Conservation (phyloP, 1,140 invertebrate species). For the Hyles vespertilio region DNA sequence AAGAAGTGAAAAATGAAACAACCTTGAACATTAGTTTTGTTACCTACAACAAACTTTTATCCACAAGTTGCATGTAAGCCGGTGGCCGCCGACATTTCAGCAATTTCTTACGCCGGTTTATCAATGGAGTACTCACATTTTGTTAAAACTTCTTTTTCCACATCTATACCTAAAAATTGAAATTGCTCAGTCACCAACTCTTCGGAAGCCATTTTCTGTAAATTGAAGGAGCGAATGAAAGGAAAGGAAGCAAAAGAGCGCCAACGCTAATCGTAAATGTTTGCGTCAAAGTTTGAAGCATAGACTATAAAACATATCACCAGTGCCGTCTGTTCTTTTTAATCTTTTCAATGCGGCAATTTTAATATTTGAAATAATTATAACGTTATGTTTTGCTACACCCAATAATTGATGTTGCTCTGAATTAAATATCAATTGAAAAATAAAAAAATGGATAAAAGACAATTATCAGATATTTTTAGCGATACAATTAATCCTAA, state of each 20-base stretch:
- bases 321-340: no score
- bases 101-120: constrained; percentile 4
- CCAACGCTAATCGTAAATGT: constrained; percentile 61
- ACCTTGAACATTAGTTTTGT: constrained; percentile 68
- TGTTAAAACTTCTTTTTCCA: constrained; percentile 56
- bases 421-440: no score
- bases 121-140: constrained; percentile 59
- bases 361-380: no score
- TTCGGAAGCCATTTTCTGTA: constrained; percentile 74
- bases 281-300: constrained; percentile 54
- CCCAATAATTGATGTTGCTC: no score
- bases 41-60: constrained; percentile 22
- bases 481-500: no score
- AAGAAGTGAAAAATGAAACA: constrained; percentile 60
- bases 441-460: no score
- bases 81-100: constrained; percentile 2
- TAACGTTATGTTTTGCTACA: no score
- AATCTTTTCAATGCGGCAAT: no score
- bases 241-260: constrained; percentile 66
- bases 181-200: constrained; percentile 75
- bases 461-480: no score
- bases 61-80: constrained; percentile 2
- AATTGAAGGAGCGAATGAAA: constrained; percentile 62
- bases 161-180: constrained; percentile 70
- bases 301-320: constrained; percentile 27